A percentile compares a stretch with the other conserved stretches of the same genome.
These are phyloP conservation scores for Notamacropus eugenii DNA, from an alignment of 2,797 vertebrate genomes.

Conservation along the genomic window DNA sequence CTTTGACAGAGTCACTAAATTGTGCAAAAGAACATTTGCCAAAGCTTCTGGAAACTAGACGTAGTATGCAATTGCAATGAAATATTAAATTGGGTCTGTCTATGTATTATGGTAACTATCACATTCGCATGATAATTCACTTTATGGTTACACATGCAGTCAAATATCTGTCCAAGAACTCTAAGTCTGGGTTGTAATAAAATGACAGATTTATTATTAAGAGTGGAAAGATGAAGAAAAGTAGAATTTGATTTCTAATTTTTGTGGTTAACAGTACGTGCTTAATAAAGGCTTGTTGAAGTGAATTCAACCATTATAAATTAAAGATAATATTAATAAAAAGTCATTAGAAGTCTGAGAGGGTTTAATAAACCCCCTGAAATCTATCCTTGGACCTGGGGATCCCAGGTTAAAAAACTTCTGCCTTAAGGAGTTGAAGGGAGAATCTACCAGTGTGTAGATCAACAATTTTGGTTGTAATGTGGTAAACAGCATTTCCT, in stretches of 20 bases:
- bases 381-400: background rate
- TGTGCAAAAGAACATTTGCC: background rate
- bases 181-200: background rate
- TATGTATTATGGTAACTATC: background rate
- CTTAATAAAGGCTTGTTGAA: background rate
- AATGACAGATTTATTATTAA: background rate
- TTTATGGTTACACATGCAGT: background rate
- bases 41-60: background rate
- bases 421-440: background rate
- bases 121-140: background rate
- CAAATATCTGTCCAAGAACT: background rate
- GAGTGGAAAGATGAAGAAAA: background rate
- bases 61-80: background rate
- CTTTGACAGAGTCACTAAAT: background rate
- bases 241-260: background rate
- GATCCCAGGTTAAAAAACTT: background rate
- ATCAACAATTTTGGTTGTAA: background rate
- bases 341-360: background rate
- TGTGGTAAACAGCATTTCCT: background rate
- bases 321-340: background rate
- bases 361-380: background rate
- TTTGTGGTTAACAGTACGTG: background rate
- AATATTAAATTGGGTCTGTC: background rate
- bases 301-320: background rate
- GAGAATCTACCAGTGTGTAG: background rate